A percentile compares a stretch with the other conserved stretches of the same genome.
phyloP scores from a whole-genome alignment of 2,888 invertebrate species.

The Doris montereyensis region DNA sequence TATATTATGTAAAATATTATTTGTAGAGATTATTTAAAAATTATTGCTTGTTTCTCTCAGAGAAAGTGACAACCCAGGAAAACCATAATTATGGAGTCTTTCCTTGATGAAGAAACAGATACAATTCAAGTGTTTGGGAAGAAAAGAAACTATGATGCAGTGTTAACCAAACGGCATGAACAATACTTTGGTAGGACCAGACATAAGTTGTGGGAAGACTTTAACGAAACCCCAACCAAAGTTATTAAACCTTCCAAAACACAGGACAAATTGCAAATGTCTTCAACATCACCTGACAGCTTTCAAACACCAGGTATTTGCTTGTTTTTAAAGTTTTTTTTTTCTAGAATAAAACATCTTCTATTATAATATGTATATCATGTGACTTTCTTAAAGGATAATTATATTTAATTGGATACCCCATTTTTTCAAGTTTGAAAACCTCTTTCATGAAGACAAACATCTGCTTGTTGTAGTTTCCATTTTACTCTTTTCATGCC shows the following conservation, averaged over 20 bases:
- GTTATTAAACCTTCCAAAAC: too few relatives aligned
- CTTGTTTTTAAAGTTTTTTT: background rate
- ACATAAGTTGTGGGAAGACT: slow-evolving; percentile 33
- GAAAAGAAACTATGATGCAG: slow-evolving; percentile 62
- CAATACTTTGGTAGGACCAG: slow-evolving; percentile 8
- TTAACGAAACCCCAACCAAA: slow-evolving; percentile 32
- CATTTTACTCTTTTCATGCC: too few relatives aligned
- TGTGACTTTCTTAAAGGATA: background rate
- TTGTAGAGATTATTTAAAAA: too few relatives aligned
- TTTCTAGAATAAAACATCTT: background rate
- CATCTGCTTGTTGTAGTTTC: background rate
- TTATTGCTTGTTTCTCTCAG: too few relatives aligned
- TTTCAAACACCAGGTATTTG: background rate
- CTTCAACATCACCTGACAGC: background rate
- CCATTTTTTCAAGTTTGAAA: background rate
- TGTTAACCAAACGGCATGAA: slow-evolving; percentile 45
- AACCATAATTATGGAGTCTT: slow-evolving; percentile 44
- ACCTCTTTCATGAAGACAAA: background rate
- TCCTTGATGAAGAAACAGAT: slow-evolving; percentile 55
- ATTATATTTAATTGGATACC: background rate
- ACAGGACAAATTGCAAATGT: background rate
- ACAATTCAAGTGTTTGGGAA: slow-evolving; percentile 59
- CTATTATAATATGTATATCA: background rate
- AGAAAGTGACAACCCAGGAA: background rate
- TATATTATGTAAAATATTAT: too few relatives aligned